Evolutionary conservation across 2,888 invertebrate species (phyloP).

Genomic region (Homarus gammarus): DNA sequence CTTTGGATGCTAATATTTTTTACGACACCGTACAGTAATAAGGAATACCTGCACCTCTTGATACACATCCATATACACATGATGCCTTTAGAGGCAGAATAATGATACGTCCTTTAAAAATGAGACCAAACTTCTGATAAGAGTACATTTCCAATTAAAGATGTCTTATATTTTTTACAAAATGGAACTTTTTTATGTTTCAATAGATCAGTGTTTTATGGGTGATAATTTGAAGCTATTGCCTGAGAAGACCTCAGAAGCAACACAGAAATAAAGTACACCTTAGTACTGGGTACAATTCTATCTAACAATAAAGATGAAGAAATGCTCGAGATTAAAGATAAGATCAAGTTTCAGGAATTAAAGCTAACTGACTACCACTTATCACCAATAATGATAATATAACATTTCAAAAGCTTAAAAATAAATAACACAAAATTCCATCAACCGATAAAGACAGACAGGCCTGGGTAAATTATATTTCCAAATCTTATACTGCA

Average conservation of each 20-base stretch:
- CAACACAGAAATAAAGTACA: neutral
- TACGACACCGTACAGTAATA: neutral
- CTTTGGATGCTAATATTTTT: neutral
- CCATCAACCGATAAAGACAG: too few species aligned
- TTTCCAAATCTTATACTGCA: too few species aligned
- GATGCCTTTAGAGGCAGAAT: neutral
- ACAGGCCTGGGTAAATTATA: too few species aligned
- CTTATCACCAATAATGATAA: neutral
- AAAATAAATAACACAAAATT: neutral
- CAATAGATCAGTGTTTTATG: neutral
- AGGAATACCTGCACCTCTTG: too few species aligned
- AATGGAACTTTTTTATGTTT: neutral
- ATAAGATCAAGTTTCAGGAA: neutral
- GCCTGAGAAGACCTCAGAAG: neutral
- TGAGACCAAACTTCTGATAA: neutral
- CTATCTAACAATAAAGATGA: neutral
- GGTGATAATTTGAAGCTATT: neutral
- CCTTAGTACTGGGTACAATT: neutral
- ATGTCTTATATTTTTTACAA: neutral
- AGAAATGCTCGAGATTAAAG: neutral
- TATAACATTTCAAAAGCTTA: neutral
- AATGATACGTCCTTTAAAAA: neutral
- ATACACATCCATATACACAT: too few species aligned
- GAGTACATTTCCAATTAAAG: neutral
- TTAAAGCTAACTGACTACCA: slow-evolving; percentile 1